Base-by-base conservation (phyloP, 1,140 invertebrate species). In the Hycleus phaleratus region DNA sequence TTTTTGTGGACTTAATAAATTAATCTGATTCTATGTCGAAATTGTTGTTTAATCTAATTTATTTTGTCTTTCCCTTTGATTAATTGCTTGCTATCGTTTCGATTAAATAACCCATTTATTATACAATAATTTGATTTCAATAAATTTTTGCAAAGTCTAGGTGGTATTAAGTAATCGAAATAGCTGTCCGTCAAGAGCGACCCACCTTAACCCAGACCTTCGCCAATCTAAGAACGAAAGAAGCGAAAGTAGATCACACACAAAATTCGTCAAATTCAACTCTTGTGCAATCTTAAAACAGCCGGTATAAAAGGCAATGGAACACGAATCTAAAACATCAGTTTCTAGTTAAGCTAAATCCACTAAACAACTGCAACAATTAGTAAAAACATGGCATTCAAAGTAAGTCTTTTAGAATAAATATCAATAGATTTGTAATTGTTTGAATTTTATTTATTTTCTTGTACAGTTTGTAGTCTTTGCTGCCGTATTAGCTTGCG, bases 161-260 rank as follows among this genome's bases (percentile, higher is more conserved):
- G 4, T 32, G 7, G 7, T 32, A 32, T 32, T 32, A 32, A 32
- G 32, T 32, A 32, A 32, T 18, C 18, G 32, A 32, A 32, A 4
- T 32, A 5, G 2, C 7, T 32, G 7, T 32, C 4, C 3, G 7
- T 7, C 7, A 32, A 32, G 40, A 32, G 38, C 56, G 58, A 42
- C 40, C 48, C 66, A 60, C 66, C 66, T 64, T 63, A 68, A 68
- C 66, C 66, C 58, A 66, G 66, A 68, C 66, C 66, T 68, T 68
- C 56, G 64, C 45, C 60, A 58, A 18, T 18, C 18, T 18, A 18
- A 18, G 18, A 18, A 2, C 18, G 18, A 66, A 53, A 60, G 47
- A 53, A 60, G 49, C 60, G 56, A 63, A 67, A 67, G 59, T 67
- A 59, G 65, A 59, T 52, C 63, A 58, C 57, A 49, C 38, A 52